Percentiles rank a stretch among this genome's conserved stretches.
Evolutionary conservation across 2,888 invertebrate species (phyloP).

Genomic region (Pelosia muscerda): DNA sequence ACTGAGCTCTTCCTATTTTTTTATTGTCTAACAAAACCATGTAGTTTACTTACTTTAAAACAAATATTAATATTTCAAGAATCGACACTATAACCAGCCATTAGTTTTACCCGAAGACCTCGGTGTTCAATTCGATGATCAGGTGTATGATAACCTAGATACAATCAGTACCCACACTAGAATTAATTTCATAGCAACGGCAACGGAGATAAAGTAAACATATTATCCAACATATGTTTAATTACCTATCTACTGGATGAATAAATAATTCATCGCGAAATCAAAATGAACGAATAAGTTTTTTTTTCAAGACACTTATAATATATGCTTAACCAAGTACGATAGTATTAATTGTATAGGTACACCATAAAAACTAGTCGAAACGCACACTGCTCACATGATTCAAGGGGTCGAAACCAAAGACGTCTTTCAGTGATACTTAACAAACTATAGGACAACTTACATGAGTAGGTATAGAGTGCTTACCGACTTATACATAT

Average conservation of each 20-base stretch:
- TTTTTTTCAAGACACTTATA: background rate
- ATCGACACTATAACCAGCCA: background rate
- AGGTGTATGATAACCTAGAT: background rate
- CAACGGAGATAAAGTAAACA: slow-evolving; percentile 2
- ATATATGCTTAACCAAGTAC: too few species aligned
- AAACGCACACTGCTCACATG: background rate
- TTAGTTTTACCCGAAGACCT: background rate
- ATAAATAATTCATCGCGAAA: background rate
- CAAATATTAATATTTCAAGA: slow-evolving; percentile 6
- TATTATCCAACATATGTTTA: slow-evolving; percentile 4
- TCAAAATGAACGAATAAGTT: background rate
- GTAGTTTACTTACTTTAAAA: background rate
- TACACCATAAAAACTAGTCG: too few species aligned
- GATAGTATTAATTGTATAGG: too few species aligned
- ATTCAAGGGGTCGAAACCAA: background rate
- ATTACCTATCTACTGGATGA: background rate
- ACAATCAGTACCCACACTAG: background rate
- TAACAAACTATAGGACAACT: background rate
- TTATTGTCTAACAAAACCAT: too few species aligned
- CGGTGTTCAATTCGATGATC: background rate
- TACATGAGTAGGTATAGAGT: too few species aligned
- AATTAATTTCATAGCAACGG: slow-evolving; percentile 10
- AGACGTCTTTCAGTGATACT: background rate
- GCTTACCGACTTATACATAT: too few species aligned
- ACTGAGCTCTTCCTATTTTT: too few species aligned